Percentiles rank a stretch among this genome's conserved stretches.
phyloP scores from a whole-genome alignment of 2,888 invertebrate species.

The Apamea crenata region DNA sequence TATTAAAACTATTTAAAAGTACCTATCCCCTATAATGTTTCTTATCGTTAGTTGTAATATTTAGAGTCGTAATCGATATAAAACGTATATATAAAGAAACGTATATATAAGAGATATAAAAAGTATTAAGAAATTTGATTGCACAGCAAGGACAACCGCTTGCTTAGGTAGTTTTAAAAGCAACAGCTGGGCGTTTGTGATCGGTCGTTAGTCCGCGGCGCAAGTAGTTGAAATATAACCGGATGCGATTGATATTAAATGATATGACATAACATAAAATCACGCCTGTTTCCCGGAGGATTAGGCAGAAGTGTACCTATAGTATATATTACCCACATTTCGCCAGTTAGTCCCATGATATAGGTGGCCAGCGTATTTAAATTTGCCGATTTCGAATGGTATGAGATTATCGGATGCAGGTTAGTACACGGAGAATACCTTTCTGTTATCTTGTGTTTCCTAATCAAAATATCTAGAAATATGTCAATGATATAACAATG shows the following conservation, averaged over 20 bases:
- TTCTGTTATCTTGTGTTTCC: not conserved
- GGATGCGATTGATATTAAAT: not conserved
- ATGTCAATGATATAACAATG: not conserved
- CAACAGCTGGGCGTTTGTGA: slow-evolving; percentile 24
- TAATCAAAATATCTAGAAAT: not conserved
- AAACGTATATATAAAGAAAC: too few relatives aligned
- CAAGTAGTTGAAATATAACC: not conserved
- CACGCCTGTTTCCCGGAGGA: not conserved
- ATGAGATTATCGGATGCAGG: not conserved
- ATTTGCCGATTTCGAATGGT: not conserved
- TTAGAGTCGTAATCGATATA: slow-evolving; percentile 20
- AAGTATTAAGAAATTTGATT: slow-evolving; percentile 13
- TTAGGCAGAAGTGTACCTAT: too few relatives aligned
- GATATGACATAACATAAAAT: not conserved
- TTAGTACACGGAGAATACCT: not conserved
- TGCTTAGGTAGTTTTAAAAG: slow-evolving; percentile 28
- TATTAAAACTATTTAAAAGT: not conserved
- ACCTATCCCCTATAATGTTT: not conserved
- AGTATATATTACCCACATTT: not conserved
- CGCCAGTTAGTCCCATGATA: not conserved
- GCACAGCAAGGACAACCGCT: slow-evolving; percentile 42
- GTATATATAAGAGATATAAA: too few relatives aligned
- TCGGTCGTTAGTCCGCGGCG: not conserved
- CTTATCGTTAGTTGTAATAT: not conserved
- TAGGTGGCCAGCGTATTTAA: not conserved